Conservation (phyloP, 2,113 vertebrate species). For the Nestor notabilis region DNA sequence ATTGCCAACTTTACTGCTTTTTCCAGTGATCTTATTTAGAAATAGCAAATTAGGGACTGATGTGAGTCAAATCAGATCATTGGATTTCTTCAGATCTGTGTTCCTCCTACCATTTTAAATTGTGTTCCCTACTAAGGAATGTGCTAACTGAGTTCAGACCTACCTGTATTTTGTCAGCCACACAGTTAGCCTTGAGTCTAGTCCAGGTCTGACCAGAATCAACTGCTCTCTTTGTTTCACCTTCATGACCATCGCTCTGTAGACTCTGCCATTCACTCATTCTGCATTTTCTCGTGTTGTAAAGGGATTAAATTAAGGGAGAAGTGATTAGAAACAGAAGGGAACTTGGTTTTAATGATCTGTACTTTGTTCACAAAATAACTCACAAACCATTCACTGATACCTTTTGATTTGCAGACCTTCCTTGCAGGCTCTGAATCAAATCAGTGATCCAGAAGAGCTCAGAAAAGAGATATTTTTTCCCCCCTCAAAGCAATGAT, state of each 20-base stretch:
- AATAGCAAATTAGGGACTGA: not conserved
- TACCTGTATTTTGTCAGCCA: not conserved
- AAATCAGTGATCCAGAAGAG: conserved; percentile 44
- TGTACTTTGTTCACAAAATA: conserved; percentile 43
- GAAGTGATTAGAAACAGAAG: conserved; percentile 54
- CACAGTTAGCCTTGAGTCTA: not conserved
- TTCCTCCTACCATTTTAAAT: not conserved
- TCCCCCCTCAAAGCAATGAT: not conserved
- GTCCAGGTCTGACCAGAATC: not conserved
- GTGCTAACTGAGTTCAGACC: not conserved
- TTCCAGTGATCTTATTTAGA: not conserved
- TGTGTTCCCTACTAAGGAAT: not conserved
- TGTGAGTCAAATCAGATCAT: not conserved
- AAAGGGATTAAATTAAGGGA: conserved; percentile 25
- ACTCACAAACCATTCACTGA: conserved; percentile 24
- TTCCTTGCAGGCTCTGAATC: conserved; percentile 33
- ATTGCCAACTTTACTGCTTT: not conserved
- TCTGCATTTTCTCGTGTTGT: conserved; percentile 9
- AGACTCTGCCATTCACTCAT: conserved; percentile 6
- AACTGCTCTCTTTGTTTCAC: not conserved
- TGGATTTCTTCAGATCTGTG: not conserved
- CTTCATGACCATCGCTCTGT: not conserved
- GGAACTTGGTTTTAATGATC: conserved; percentile 32
- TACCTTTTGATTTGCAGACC: conserved; percentile 51
- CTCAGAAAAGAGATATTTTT: conserved; percentile 2